Evolutionary conservation across 2,797 vertebrate genomes (phyloP).

Genomic region (Argentina silus): DNA sequence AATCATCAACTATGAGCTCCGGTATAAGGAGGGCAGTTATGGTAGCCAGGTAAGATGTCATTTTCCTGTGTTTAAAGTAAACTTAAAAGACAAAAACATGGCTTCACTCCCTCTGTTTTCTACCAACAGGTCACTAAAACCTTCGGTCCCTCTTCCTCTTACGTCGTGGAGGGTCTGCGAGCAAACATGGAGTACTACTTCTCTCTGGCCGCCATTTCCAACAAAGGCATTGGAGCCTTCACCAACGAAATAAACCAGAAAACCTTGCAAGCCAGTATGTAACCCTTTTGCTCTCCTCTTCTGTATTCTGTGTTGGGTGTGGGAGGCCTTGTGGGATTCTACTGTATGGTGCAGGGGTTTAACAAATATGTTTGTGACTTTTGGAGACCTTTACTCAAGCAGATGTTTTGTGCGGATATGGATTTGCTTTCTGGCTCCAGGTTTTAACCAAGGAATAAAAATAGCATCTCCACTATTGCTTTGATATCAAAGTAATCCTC

Average conservation of each 20-base stretch:
- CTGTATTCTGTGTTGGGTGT: conserved; percentile 40
- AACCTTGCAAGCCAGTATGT: conserved; percentile 99
- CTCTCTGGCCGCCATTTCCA: conserved; percentile 92
- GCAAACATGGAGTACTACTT: conserved; percentile 95
- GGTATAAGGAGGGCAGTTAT: conserved; percentile 83
- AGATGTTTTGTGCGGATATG: conserved; percentile 34
- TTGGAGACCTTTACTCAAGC: conserved; percentile 15
- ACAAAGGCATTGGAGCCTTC: conserved; percentile 93
- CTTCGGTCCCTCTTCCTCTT: conserved; percentile 86
- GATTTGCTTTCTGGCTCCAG: conserved; percentile 22
- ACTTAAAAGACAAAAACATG: background rate
- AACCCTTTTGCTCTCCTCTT: conserved; percentile 56
- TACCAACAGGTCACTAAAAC: conserved; percentile 84
- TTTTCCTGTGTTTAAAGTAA: background rate
- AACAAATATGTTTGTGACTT: conserved; percentile 4
- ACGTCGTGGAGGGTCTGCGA: conserved; percentile 89
- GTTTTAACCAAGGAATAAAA: conserved; percentile 7
- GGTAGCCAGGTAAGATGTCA: conserved; percentile 80
- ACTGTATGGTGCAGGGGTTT: conserved; percentile 51
- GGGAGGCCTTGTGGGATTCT: conserved; percentile 24
- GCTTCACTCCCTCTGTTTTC: background rate
- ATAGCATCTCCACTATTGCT: conserved; percentile 27
- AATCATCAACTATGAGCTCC: conserved; percentile 92
- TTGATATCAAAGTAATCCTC: conserved; percentile 28
- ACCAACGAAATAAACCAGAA: conserved; percentile 92